Evolutionary conservation across 2,888 invertebrate genomes (phyloP), one percentile per base, ranked within the genome.

Genomic region (Xanthia togata): DNA sequence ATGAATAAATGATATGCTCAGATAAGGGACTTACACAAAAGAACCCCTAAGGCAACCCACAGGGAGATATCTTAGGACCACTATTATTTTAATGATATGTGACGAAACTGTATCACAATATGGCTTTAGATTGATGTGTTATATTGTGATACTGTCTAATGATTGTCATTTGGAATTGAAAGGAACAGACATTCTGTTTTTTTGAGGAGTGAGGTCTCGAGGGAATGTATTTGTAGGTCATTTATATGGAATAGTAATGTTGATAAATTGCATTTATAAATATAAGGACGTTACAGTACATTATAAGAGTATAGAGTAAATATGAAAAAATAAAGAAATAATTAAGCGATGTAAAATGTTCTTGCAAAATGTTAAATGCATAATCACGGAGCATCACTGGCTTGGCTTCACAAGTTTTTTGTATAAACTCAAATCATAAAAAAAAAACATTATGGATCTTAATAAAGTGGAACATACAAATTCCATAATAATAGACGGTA

Each of bases 1-100:
- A 95, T 95, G 95, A 96, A 96, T 96, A 96, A 96, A 95, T 96
- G 93, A 95, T 95, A 90, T 84, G 93, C 90, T 93, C 89, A 93
- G 95, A 95, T 95, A 94, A 94, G 94, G 95, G 94, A 93, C 93
- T 90, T 87, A 91, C 90, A 94, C 94, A 95, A 95, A 92, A 86
- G 92, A 85, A 94, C 93, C 93, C 93, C 83, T 92, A 92, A 92
- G 93, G 93, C 90, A 91, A 93, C 81, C 89, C 89, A 77, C 93
- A 93, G 94, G 94, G 93, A 94, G 91, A 90, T 91, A 86, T 82
- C 84, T 91, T 93, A 89, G 93, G 92, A 89, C 92, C 93, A 91
- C 89, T 93, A 90, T 92, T 90, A 92, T 92, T 93, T 94, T 95
- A 95, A 96, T 96, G 95, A 94, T 93, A 92, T 90, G 93, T 95